Evolutionary conservation across 2,113 vertebrate species (phyloP).

Genomic region (Heteronetta atricapilla): DNA sequence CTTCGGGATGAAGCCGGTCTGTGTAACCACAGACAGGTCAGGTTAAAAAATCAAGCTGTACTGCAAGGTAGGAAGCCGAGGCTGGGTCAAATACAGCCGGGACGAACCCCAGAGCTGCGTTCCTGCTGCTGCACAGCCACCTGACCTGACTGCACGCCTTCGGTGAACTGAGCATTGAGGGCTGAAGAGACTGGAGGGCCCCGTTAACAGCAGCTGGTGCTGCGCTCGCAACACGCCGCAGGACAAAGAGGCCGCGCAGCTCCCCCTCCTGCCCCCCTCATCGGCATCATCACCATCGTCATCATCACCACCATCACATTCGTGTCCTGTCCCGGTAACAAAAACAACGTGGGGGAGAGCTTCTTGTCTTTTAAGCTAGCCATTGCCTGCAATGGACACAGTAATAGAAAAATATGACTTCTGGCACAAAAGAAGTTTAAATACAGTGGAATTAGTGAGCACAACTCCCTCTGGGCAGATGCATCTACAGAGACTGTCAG

Average conservation of each 20-base stretch:
- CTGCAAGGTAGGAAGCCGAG: constrained; percentile 34
- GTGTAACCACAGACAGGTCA: background rate
- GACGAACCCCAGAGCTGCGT: constrained; percentile 1
- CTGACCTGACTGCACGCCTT: background rate
- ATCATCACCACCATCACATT: background rate
- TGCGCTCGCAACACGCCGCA: background rate
- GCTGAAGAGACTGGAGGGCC: background rate
- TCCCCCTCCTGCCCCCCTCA: background rate
- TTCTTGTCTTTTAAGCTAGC: constrained; percentile 42
- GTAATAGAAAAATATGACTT: constrained; percentile 64
- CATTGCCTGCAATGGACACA: constrained; percentile 78
- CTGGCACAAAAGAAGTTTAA: constrained; percentile 49
- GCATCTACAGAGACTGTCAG: constrained; percentile 43
- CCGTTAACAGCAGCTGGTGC: background rate
- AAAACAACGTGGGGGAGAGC: background rate
- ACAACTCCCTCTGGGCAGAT: constrained; percentile 12
- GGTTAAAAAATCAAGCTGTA: constrained; percentile 26
- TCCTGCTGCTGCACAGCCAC: constrained; percentile 36
- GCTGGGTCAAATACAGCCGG: constrained; percentile 12
- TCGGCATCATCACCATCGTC: background rate
- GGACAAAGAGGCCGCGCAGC: background rate
- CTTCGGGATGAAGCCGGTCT: constrained; percentile 26
- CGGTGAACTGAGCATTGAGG: background rate
- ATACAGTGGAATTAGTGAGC: constrained; percentile 55
- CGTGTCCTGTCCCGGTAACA: background rate